Base-by-base conservation (phyloP, 2,888 invertebrate species). In the Deilephila elpenor region DNA sequence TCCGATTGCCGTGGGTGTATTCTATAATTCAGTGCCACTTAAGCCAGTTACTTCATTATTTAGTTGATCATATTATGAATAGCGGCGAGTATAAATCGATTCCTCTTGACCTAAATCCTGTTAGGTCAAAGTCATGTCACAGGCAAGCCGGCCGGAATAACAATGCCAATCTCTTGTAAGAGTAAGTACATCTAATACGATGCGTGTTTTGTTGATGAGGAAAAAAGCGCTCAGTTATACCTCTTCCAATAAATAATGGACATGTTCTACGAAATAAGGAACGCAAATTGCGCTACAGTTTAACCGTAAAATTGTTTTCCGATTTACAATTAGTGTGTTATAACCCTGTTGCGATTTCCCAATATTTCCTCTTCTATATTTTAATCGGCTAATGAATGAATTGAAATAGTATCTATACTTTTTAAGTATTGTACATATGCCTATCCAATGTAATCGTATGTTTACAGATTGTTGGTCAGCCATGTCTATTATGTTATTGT, bases 81-180 rank as follows among this genome's bases (percentile, higher is more conserved):
- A 62, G 73, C 56, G 25, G 61, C 70, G 70, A 19, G 60, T 67
- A 83, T 86, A 84, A 85, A 93, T 93, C 91, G 92, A 92, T 92
- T 89, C 89, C 88, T 89, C 92, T 92, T 93, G 93, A 93, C 93
- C 92, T 80, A 90, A 89, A 90, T 92, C 83, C 81, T 79, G 51
- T 72, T 78, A 79, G 93, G 93, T 93, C 92, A 92, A 93, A 92
- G 92, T 89, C 93, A 86, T 87, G 90, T 87, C 86, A 81, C 84
- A 78, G 82, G 81, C 79, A 76, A 81, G 82, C 75, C 82, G 81
- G 75, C 79, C 84, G 77, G 89, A 88, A 91, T 90, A 78, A 77
- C 77, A 80, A 78, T 76, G 67, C 67, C 29, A 56, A 73, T 59
- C 20, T 5, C 51, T 51, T 73, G 37, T 11, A 59, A 73, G 53